Conservation (phyloP, 2,888 invertebrate species). For the Chrysodeixis includens region DNA sequence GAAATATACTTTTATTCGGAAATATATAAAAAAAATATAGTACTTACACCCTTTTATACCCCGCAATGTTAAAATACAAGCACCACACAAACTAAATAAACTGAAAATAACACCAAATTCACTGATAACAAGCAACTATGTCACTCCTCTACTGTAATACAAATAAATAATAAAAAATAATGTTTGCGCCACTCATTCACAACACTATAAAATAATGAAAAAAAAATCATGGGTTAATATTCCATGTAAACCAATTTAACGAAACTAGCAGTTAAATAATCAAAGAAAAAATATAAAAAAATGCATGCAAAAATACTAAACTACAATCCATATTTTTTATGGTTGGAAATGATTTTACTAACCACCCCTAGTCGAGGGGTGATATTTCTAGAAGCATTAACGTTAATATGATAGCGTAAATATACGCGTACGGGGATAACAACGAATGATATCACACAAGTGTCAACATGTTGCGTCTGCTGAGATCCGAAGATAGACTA, state of each 20-base stretch:
- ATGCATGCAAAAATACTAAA: slow-evolving; percentile 8
- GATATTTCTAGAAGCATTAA: no score
- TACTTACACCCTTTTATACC: slow-evolving; percentile 58
- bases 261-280: slow-evolving; percentile 19
- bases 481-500: no score
- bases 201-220: slow-evolving; percentile 33
- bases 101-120: slow-evolving; percentile 52
- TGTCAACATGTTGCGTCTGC: no score
- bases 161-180: slow-evolving; percentile 27
- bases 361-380: no score
- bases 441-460: no score
- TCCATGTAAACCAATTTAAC: slow-evolving; percentile 33
- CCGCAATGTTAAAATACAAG: slow-evolving; percentile 54
- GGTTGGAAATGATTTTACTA: no score
- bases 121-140: slow-evolving; percentile 49
- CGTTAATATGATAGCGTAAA: no score
- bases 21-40: slow-evolving; percentile 35
- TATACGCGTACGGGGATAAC: no score
- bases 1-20: slow-evolving; percentile 18
- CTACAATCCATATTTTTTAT: not conserved
- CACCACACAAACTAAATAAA: slow-evolving; percentile 57
- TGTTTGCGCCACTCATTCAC: slow-evolving; percentile 44
- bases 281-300: not conserved
- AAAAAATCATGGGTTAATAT: slow-evolving; percentile 42
- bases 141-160: slow-evolving; percentile 40